These are phyloP conservation scores for Polymixis flavicincta DNA, from an alignment of 2,888 invertebrate species.

Conservation along the genomic window DNA sequence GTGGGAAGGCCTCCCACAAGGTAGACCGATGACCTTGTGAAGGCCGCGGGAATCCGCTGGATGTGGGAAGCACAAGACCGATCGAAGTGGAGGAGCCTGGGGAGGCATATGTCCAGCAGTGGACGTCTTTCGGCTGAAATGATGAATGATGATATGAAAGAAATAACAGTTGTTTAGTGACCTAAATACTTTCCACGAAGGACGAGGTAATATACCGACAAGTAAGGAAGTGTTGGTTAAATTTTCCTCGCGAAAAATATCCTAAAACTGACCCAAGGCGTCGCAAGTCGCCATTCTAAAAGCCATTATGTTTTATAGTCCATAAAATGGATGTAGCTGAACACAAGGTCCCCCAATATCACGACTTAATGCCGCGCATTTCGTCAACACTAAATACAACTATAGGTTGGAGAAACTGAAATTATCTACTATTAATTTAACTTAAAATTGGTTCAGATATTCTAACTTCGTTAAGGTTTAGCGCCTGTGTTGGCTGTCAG, in stretches of 20 bases:
- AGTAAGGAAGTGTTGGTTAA: background rate
- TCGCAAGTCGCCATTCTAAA: constrained; percentile 70
- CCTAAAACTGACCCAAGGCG: constrained; percentile 63
- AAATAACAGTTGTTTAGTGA: background rate
- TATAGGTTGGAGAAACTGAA: background rate
- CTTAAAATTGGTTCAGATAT: background rate
- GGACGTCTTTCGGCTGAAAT: too few relatives aligned
- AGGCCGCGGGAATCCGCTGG: too few relatives aligned
- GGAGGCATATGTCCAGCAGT: too few relatives aligned
- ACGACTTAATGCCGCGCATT: constrained; percentile 68
- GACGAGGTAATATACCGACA: background rate
- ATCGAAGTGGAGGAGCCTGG: too few relatives aligned
- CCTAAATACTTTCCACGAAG: background rate
- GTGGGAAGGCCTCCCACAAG: too few relatives aligned
- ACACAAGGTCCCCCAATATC: constrained; percentile 61
- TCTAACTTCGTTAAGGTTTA: too few relatives aligned
- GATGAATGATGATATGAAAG: too few relatives aligned
- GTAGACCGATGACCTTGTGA: too few relatives aligned
- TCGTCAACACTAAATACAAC: constrained; percentile 59
- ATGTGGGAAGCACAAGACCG: too few relatives aligned
- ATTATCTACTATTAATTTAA: background rate
- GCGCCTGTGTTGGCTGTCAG: too few relatives aligned
- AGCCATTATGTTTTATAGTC: constrained; percentile 75
- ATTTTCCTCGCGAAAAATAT: constrained; percentile 54
- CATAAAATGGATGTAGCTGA: constrained; percentile 66